Percentiles rank a stretch among this genome's conserved stretches.
These are phyloP conservation scores for Drosophila ironensis DNA, from an alignment of 1,140 invertebrate genomes.

Conservation along the genomic window DNA sequence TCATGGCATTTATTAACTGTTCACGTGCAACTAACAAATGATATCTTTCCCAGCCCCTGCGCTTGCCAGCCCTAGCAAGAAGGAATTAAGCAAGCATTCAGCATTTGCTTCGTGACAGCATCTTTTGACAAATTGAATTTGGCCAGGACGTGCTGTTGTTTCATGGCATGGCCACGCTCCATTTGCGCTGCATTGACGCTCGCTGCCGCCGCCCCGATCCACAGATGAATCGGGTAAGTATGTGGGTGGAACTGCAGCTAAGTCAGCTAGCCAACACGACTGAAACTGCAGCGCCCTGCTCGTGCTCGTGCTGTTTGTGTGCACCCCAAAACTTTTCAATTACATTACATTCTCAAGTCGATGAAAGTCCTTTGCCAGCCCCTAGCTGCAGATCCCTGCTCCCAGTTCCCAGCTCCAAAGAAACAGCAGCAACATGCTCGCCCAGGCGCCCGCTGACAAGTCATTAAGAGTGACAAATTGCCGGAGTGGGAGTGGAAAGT, in stretches of 20 bases:
- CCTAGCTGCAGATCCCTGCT: not conserved
- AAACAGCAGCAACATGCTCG: constrained; percentile 24
- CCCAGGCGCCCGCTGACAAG: constrained; percentile 64
- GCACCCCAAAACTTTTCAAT: constrained; percentile 70
- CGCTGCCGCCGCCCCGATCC: constrained; percentile 51
- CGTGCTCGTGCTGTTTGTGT: constrained; percentile 8
- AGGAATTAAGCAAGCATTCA: constrained; percentile 78
- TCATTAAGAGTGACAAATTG: constrained; percentile 78
- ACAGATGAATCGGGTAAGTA: not conserved
- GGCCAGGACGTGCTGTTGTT: constrained; percentile 72
- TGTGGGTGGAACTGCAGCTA: constrained; percentile 19
- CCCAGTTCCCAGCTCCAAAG: not conserved
- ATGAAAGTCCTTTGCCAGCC: constrained; percentile 12
- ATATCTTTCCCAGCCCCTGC: constrained; percentile 14
- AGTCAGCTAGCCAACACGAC: constrained; percentile 22
- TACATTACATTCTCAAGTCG: constrained; percentile 69
- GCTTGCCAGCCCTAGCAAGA: constrained; percentile 6
- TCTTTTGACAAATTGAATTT: constrained; percentile 79
- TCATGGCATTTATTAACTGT: constrained; percentile 74
- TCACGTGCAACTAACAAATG: constrained; percentile 70
- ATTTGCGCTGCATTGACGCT: constrained; percentile 69
- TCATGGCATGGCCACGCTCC: constrained; percentile 61
- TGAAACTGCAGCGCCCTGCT: not conserved
- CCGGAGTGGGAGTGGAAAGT: not conserved
- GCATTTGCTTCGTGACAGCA: constrained; percentile 71